Conservation (phyloP, 2,888 invertebrate genomes). For the Drosophila subsilvestris region DNA sequence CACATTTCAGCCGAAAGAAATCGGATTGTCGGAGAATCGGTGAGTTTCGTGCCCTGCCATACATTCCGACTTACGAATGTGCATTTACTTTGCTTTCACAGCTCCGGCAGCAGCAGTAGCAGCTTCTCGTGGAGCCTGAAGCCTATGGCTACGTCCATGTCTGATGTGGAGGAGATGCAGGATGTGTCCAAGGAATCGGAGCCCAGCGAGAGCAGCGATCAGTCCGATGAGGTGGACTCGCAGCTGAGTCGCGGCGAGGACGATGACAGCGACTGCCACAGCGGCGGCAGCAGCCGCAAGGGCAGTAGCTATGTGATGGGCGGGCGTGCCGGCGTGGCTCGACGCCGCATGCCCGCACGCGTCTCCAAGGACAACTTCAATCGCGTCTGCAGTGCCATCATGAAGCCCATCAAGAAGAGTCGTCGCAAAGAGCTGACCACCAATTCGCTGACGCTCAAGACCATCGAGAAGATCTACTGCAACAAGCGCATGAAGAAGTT, state of each 20-base stretch:
- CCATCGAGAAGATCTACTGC: conserved; percentile 78
- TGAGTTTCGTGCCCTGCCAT: conserved; percentile 30
- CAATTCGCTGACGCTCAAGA: conserved; percentile 65
- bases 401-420: conserved; percentile 72
- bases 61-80: not conserved
- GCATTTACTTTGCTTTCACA: conserved; percentile 2
- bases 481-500: conserved; percentile 79
- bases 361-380: conserved; percentile 79
- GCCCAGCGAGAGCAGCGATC: conserved; percentile 53
- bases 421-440: conserved; percentile 58
- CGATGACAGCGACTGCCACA: conserved; percentile 55
- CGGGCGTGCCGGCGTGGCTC: conserved; percentile 59
- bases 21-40: conserved; percentile 72
- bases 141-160: conserved; percentile 31
- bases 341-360: conserved; percentile 76
- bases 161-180: conserved; percentile 37
- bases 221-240: conserved; percentile 66
- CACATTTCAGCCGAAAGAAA: conserved; percentile 72
- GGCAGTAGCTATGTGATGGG: conserved; percentile 10
- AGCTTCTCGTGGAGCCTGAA: conserved; percentile 32
- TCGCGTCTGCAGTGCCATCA: conserved; percentile 76
- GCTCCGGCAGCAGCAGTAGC: conserved; percentile 5
- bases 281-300: conserved; percentile 28
- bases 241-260: conserved; percentile 57
- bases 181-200: conserved; percentile 10